Conservation (phyloP, 2,797 vertebrate genomes). For the Lagocephalus sceleratus region DNA sequence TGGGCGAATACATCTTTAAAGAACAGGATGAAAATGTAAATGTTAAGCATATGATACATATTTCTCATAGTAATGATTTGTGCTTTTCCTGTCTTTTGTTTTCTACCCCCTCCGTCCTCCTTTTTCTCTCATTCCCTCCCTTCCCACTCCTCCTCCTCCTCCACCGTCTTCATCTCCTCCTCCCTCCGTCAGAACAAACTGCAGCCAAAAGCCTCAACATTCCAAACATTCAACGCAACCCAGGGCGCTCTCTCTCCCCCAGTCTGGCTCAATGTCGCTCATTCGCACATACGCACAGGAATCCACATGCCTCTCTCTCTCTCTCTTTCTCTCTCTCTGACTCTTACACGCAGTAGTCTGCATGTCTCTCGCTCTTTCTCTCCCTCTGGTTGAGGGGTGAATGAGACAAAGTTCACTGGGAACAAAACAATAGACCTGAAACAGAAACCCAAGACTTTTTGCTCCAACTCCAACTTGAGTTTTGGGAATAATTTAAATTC, state of each 20-base stretch:
- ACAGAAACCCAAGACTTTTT: neutral
- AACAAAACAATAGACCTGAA: slow-evolving; percentile 29
- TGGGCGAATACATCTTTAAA: too few relatives aligned
- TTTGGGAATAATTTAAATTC: too few relatives aligned
- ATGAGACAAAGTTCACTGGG: slow-evolving; percentile 45
- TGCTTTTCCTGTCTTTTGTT: slow-evolving; percentile 11
- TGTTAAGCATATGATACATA: neutral
- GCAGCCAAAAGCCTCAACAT: slow-evolving; percentile 66
- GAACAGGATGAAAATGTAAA: neutral
- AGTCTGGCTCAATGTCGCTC: slow-evolving; percentile 10
- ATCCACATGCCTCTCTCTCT: slow-evolving; percentile 43
- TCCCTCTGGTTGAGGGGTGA: slow-evolving; percentile 33
- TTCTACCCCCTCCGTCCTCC: slow-evolving; percentile 1
- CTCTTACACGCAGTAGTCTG: slow-evolving; percentile 36
- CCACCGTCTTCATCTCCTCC: slow-evolving; percentile 4
- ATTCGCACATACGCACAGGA: slow-evolving; percentile 51
- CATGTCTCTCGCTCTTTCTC: slow-evolving; percentile 5
- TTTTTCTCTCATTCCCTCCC: neutral
- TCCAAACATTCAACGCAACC: slow-evolving; percentile 70
- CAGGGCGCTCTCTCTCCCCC: slow-evolving; percentile 27
- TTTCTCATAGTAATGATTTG: neutral
- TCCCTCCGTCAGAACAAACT: slow-evolving; percentile 47
- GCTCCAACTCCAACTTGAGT: neutral
- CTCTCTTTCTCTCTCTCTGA: slow-evolving; percentile 20
- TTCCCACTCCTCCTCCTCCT: neutral